phyloP scores from a whole-genome alignment of 2,888 invertebrate species.

The Pachliopta kotzebuea region DNA sequence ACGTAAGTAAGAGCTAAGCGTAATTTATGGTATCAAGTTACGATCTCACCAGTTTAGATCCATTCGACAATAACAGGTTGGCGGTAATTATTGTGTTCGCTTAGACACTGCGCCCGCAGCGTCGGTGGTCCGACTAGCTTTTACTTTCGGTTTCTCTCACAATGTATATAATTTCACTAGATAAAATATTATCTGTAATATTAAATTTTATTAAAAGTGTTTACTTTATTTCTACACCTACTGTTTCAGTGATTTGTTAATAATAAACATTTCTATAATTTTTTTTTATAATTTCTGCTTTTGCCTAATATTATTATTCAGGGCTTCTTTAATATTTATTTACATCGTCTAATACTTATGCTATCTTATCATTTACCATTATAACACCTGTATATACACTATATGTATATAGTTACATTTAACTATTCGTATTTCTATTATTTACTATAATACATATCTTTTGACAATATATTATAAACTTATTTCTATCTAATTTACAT shows the following conservation, averaged over 20 bases:
- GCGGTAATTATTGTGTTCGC: conserved; percentile 36
- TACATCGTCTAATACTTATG: no score
- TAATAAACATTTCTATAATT: no score
- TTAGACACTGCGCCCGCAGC: conserved; percentile 11
- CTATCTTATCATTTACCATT: no score
- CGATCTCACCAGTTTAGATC: conserved; percentile 29
- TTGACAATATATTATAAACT: no score
- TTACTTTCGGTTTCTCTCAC: conserved; percentile 13
- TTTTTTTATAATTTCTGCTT: no score
- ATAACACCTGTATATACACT: no score
- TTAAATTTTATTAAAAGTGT: not conserved
- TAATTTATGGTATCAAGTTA: conserved; percentile 39
- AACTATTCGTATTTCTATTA: no score
- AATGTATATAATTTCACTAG: conserved; percentile 9
- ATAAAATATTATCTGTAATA: conserved; percentile 7
- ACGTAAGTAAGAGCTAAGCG: conserved; percentile 53
- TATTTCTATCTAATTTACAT: no score
- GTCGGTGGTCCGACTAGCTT: conserved; percentile 23
- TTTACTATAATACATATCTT: no score
- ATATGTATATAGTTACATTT: no score
- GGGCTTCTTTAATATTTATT: no score
- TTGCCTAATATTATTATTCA: no score
- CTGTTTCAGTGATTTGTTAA: not conserved
- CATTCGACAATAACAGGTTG: conserved; percentile 32
- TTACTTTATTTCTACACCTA: not conserved